phyloP scores from a whole-genome alignment of 1,140 invertebrate species.

The Solenopsis fugax region DNA sequence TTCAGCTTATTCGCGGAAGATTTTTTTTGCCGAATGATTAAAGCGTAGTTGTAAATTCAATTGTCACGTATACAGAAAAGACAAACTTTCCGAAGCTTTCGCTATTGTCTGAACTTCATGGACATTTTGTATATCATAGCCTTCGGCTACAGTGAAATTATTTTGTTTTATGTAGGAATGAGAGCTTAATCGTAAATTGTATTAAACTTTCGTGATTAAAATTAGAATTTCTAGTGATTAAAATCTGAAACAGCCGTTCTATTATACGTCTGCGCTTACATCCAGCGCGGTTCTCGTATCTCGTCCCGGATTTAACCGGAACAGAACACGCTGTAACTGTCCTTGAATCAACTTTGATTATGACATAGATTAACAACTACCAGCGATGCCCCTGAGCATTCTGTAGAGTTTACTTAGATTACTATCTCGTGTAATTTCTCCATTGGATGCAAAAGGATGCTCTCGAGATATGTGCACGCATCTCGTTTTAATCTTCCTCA shows the following conservation, averaged over 20 bases:
- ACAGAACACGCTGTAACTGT: conserved; percentile 35
- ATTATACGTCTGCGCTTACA: conserved; percentile 1
- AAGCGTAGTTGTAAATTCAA: conserved; percentile 63
- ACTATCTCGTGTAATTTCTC: conserved; percentile 43
- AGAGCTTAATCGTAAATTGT: conserved; percentile 65
- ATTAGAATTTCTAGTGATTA: conserved; percentile 65
- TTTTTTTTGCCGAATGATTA: conserved; percentile 17
- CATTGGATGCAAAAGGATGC: background rate
- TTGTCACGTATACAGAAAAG: conserved; percentile 13
- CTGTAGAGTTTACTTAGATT: conserved; percentile 31
- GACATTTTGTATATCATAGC: conserved; percentile 64
- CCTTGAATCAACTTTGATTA: conserved; percentile 58
- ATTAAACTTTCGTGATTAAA: conserved; percentile 71
- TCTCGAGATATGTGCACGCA: background rate
- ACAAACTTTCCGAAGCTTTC: conserved; percentile 65
- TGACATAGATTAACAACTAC: conserved; percentile 45
- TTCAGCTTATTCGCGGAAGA: background rate
- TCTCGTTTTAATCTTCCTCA: background rate
- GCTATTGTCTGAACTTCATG: conserved; percentile 36
- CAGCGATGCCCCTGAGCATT: conserved; percentile 34
- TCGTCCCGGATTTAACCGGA: conserved; percentile 8
- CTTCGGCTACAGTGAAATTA: conserved; percentile 23
- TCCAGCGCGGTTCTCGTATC: conserved; percentile 24
- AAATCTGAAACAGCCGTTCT: conserved; percentile 48
- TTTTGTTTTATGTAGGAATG: conserved; percentile 5